phyloP scores from a whole-genome alignment of 2,797 vertebrate species.

The Carduelis carduelis region DNA sequence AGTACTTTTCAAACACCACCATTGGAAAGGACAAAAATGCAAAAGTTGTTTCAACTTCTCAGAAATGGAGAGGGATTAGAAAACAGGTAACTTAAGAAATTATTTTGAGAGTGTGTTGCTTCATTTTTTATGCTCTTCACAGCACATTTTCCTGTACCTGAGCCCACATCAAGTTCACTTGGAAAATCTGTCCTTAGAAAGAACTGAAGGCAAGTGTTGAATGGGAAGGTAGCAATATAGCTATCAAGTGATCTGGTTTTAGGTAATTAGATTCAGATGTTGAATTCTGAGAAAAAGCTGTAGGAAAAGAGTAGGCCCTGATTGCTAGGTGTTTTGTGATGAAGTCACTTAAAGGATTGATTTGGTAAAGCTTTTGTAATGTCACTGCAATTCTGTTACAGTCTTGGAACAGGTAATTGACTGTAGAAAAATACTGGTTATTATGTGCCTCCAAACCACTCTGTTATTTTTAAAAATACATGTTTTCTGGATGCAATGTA shows the following conservation, averaged over 20 bases:
- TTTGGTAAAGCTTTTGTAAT: neutral
- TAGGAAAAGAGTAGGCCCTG: neutral
- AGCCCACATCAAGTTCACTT: neutral
- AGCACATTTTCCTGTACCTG: neutral
- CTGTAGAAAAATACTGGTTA: neutral
- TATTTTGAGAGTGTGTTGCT: neutral
- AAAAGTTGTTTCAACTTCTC: neutral
- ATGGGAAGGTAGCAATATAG: neutral
- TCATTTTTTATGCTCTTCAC: neutral
- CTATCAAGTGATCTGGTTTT: neutral
- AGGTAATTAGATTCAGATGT: neutral
- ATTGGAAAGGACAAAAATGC: neutral
- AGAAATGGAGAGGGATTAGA: neutral
- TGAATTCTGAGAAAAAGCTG: neutral
- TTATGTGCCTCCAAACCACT: neutral
- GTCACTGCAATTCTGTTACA: neutral
- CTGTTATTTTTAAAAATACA: neutral
- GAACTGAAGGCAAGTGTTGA: neutral
- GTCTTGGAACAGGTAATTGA: neutral
- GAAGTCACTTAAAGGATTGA: neutral
- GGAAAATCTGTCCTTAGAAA: neutral
- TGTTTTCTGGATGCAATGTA: neutral
- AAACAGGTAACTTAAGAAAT: neutral
- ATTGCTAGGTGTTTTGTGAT: neutral
- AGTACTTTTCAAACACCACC: neutral